A percentile compares a stretch with the other conserved stretches of the same genome.
Conservation (phyloP, 2,888 invertebrate species). For the Oxytorus armatus region DNA sequence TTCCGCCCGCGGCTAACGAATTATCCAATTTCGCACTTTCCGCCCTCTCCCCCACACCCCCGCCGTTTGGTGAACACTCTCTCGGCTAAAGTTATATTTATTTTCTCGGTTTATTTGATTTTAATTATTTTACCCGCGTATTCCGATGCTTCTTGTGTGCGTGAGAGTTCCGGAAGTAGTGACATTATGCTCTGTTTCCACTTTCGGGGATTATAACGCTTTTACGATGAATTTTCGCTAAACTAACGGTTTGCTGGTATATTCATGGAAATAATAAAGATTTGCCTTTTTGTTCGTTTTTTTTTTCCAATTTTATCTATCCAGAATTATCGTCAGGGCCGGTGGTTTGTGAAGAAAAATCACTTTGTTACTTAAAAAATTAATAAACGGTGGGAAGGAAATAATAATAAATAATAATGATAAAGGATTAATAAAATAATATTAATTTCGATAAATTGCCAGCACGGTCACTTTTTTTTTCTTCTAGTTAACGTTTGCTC, state of each 20-base stretch:
- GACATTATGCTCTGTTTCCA: neutral
- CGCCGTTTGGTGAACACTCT: slow-evolving; percentile 33
- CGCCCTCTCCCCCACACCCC: slow-evolving; percentile 38
- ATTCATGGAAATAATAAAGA: neutral
- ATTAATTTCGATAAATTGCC: too few species aligned
- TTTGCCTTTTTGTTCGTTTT: neutral
- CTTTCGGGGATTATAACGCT: neutral
- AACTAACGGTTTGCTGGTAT: neutral
- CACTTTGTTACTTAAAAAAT: too few species aligned
- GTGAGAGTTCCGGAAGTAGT: slow-evolving; percentile 19
- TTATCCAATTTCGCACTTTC: slow-evolving; percentile 73
- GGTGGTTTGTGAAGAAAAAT: too few species aligned
- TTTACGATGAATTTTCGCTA: neutral
- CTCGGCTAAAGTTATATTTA: slow-evolving; percentile 26
- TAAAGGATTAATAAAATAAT: too few species aligned
- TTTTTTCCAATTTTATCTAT: too few species aligned
- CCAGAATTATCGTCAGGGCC: too few species aligned
- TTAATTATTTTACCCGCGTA: slow-evolving; percentile 30
- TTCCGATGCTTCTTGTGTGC: neutral
- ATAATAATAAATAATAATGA: too few species aligned
- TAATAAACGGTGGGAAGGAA: too few species aligned
- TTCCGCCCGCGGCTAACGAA: slow-evolving; percentile 71
- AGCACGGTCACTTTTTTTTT: too few species aligned
- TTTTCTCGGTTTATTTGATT: slow-evolving; percentile 48
- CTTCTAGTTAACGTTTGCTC: too few species aligned